Conservation (phyloP, 2,888 invertebrate genomes). For the Antitype chi region DNA sequence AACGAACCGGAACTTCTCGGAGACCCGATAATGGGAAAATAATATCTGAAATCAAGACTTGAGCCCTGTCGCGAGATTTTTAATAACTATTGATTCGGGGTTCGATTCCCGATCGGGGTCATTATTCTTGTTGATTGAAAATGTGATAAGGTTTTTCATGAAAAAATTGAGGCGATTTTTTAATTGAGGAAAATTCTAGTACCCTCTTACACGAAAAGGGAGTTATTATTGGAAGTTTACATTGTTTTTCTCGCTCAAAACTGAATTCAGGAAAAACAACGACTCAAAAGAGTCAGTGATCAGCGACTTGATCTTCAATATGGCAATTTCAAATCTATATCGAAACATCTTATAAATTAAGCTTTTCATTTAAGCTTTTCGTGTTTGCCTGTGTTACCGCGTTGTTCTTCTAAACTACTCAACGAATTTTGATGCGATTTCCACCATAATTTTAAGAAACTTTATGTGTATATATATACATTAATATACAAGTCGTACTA, state of each 20-base stretch:
- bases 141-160: constrained; percentile 17
- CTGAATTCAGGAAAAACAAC: background rate
- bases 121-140: constrained; percentile 52
- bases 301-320: too few species aligned
- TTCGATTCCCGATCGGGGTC: background rate
- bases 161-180: background rate
- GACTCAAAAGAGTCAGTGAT: too few species aligned
- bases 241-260: background rate
- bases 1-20: constrained; percentile 16
- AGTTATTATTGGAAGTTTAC: background rate
- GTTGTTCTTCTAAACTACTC: too few species aligned
- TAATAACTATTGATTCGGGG: constrained; percentile 49
- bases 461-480: too few species aligned
- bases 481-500: too few species aligned
- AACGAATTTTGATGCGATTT: too few species aligned
- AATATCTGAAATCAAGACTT: constrained; percentile 43
- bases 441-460: too few species aligned
- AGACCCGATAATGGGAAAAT: constrained; percentile 50
- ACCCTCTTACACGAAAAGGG: accelerated
- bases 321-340: too few species aligned
- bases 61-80: constrained; percentile 36
- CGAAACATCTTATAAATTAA: too few species aligned
- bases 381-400: too few species aligned
- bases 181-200: background rate
- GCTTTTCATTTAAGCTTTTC: too few species aligned